Percentiles rank a stretch among this genome's conserved stretches.
Evolutionary conservation across 2,888 invertebrate species (phyloP).

Genomic region (Sinohyriopsis cumingii): DNA sequence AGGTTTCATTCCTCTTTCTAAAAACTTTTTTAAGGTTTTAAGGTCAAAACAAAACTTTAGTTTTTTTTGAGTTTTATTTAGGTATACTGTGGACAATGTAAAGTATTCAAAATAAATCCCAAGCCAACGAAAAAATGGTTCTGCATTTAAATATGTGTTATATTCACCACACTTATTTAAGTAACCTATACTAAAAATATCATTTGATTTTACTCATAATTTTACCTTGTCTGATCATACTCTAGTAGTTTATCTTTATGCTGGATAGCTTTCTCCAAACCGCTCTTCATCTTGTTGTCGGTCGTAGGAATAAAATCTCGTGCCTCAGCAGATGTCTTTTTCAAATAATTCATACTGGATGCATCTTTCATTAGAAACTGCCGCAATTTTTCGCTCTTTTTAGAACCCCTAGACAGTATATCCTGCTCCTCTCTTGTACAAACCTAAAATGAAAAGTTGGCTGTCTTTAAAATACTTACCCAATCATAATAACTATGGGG

Average conservation of each 20-base stretch:
- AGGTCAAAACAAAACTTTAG: no score
- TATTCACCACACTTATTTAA: no score
- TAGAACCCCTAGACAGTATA: constrained; percentile 79
- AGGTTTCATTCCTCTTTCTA: no score
- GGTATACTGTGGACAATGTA: no score
- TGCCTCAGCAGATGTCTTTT: constrained; percentile 9
- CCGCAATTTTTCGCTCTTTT: constrained; percentile 80
- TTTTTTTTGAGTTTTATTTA: no score
- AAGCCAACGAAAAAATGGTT: no score
- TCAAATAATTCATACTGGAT: constrained; percentile 19
- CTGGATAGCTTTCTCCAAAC: constrained; percentile 82
- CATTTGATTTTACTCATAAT: background rate
- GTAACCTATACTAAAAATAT: background rate
- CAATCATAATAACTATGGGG: no score
- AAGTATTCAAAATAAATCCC: no score
- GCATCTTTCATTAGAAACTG: constrained; percentile 77
- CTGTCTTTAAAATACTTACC: no score
- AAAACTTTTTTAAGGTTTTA: no score
- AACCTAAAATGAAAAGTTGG: constrained; percentile 73
- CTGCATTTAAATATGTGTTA: no score
- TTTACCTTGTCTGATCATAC: constrained; percentile 85
- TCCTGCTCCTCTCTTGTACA: constrained; percentile 83
- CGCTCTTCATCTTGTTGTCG: constrained; percentile 61
- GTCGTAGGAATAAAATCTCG: constrained; percentile 30
- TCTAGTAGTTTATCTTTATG: constrained; percentile 87